These are phyloP conservation scores for Cosmorhoe ocellata DNA, from an alignment of 2,888 invertebrate genomes.

Conservation along the genomic window DNA sequence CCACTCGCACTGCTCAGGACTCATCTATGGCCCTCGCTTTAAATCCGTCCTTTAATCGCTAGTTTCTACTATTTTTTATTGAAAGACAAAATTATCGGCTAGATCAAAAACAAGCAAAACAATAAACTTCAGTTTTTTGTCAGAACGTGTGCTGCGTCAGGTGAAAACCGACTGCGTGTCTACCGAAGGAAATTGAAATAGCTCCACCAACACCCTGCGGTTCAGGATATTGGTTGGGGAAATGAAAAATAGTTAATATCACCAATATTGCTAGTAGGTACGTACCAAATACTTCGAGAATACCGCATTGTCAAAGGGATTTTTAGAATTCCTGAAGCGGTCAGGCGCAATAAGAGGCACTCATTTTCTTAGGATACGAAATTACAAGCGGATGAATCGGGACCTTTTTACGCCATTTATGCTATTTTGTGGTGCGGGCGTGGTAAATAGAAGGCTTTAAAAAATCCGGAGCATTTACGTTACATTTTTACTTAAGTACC, in stretches of 20 bases:
- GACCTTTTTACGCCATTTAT: slow-evolving; percentile 1
- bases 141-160: slow-evolving; percentile 17
- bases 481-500: too few species aligned
- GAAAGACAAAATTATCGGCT: too few species aligned
- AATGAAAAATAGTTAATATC: slow-evolving; percentile 60
- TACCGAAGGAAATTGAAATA: slow-evolving; percentile 69
- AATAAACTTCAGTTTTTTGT: background rate
- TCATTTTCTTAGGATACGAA: slow-evolving; percentile 34
- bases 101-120: too few species aligned
- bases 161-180: slow-evolving; percentile 51
- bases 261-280: slow-evolving; percentile 35
- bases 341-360: slow-evolving; percentile 33
- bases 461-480: too few species aligned
- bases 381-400: slow-evolving; percentile 17
- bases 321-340: slow-evolving; percentile 32
- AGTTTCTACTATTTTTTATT: too few species aligned
- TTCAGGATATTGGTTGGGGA: slow-evolving; percentile 66
- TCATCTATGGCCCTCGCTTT: too few species aligned
- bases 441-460: background rate
- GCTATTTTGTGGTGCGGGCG: background rate
- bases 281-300: slow-evolving; percentile 28
- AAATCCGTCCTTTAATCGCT: too few species aligned
- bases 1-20: too few species aligned
- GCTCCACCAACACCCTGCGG: slow-evolving; percentile 64
- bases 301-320: slow-evolving; percentile 24